These are phyloP conservation scores for Pachymerium ferrugineum DNA, from an alignment of 2,888 invertebrate species.

Conservation along the genomic window DNA sequence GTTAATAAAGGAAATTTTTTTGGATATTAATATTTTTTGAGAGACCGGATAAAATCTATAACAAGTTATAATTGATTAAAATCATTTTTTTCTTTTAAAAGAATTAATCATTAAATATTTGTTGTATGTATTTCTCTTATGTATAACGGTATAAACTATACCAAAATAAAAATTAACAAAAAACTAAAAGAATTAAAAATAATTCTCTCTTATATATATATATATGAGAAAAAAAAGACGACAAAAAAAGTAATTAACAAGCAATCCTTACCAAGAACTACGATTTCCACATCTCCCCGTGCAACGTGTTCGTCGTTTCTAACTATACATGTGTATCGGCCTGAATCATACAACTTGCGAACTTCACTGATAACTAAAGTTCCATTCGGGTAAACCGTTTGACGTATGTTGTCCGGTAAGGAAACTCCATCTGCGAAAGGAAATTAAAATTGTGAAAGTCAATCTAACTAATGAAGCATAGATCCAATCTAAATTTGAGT, in stretches of 20 bases:
- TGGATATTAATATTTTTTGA: not conserved
- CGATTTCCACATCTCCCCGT: slow-evolving; percentile 33
- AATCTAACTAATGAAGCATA: not conserved
- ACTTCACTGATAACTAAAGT: slow-evolving; percentile 46
- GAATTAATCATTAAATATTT: slow-evolving; percentile 12
- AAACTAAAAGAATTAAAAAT: slow-evolving; percentile 1
- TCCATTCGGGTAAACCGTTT: slow-evolving; percentile 49
- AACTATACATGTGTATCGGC: slow-evolving; percentile 30
- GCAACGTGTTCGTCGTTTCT: slow-evolving; percentile 30
- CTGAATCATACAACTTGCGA: slow-evolving; percentile 31
- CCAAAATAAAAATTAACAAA: not conserved
- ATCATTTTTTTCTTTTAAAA: not conserved
- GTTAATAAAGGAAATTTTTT: not conserved
- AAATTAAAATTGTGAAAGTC: not conserved
- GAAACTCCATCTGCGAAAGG: slow-evolving; percentile 40
- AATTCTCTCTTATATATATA: slow-evolving; percentile 9
- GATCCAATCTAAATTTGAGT: not conserved
- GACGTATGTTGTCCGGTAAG: slow-evolving; percentile 48
- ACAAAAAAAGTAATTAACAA: slow-evolving; percentile 29
- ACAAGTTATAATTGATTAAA: too few relatives aligned
- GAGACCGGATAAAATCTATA: slow-evolving; percentile 4
- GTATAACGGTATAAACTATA: slow-evolving; percentile 27
- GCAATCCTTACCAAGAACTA: slow-evolving; percentile 33
- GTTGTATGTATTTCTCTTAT: slow-evolving; percentile 27
- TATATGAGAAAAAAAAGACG: slow-evolving; percentile 27